phyloP scores from a whole-genome alignment of 2,888 invertebrate species.

The Cyaniris semiargus region DNA sequence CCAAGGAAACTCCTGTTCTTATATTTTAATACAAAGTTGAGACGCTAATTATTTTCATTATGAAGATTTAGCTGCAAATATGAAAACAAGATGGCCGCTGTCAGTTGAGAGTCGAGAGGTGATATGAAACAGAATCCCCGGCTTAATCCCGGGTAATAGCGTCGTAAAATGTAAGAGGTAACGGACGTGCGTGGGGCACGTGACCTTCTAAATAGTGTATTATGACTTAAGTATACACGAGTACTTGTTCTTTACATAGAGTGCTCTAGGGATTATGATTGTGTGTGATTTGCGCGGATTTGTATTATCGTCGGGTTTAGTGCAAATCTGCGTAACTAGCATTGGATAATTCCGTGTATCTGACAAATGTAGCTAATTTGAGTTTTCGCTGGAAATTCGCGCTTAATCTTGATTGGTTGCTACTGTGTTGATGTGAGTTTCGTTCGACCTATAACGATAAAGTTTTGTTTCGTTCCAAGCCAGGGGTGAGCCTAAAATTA shows the following conservation, averaged over 20 bases:
- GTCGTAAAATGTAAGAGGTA: slow-evolving; percentile 77
- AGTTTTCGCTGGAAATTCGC: neutral
- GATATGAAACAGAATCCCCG: slow-evolving; percentile 66
- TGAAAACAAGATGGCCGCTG: slow-evolving; percentile 18
- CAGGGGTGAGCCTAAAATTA: neutral
- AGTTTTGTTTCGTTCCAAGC: neutral
- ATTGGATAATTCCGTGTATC: neutral
- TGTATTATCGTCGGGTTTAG: too few species aligned
- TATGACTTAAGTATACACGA: slow-evolving; percentile 19
- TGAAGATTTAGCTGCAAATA: slow-evolving; percentile 23
- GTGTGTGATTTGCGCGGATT: neutral
- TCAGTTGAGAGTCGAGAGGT: slow-evolving; percentile 50
- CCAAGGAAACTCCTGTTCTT: neutral
- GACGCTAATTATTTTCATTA: neutral
- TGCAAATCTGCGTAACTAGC: too few species aligned
- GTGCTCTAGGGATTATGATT: neutral
- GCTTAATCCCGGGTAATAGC: slow-evolving; percentile 75
- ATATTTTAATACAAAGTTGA: neutral
- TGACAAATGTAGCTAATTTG: neutral
- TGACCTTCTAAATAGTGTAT: slow-evolving; percentile 52
- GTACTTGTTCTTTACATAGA: slow-evolving; percentile 16
- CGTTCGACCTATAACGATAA: too few species aligned
- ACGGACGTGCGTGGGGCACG: slow-evolving; percentile 67
- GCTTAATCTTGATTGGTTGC: neutral
- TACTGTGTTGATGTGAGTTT: neutral